These are phyloP conservation scores for Drosophila murphyi DNA, from an alignment of 1,140 invertebrate genomes.

Conservation along the genomic window DNA sequence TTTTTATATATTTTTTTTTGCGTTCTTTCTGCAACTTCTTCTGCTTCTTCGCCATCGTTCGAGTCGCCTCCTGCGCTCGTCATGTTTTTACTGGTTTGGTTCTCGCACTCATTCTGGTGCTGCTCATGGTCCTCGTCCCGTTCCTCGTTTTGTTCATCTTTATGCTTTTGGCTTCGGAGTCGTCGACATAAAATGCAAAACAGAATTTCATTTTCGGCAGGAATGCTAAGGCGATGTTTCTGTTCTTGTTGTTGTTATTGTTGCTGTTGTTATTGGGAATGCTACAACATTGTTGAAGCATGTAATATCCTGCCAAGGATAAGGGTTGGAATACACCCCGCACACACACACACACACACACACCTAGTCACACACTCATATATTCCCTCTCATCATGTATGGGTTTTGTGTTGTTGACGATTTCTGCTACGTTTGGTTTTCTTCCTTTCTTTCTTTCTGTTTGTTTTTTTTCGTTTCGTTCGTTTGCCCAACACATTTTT, in stretches of 20 bases:
- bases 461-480: constrained; percentile 23
- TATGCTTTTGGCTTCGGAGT: constrained; percentile 79
- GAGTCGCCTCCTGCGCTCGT: constrained; percentile 43
- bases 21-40: constrained; percentile 24
- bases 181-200: constrained; percentile 83
- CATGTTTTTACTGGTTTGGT: constrained; percentile 34
- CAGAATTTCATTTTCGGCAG: constrained; percentile 83
- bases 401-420: constrained; percentile 69
- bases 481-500: constrained; percentile 50
- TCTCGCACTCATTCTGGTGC: constrained; percentile 22
- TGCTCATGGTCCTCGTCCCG: constrained; percentile 23
- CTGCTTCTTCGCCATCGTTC: constrained; percentile 26
- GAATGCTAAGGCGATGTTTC: constrained; percentile 61
- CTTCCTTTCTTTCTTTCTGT: constrained; percentile 6
- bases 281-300: constrained; percentile 83
- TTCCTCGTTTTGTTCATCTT: constrained; percentile 37
- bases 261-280: constrained; percentile 77
- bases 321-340: constrained; percentile 74
- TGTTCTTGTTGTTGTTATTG: constrained; percentile 15
- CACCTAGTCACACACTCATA: constrained; percentile 16
- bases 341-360: constrained; percentile 29
- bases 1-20: constrained; percentile 23
- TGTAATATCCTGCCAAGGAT: constrained; percentile 82
- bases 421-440: constrained; percentile 68
- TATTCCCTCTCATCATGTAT: constrained; percentile 54